phyloP scores from a whole-genome alignment of 1,140 invertebrate genomes.

The Leptinotarsa undecemlineata region DNA sequence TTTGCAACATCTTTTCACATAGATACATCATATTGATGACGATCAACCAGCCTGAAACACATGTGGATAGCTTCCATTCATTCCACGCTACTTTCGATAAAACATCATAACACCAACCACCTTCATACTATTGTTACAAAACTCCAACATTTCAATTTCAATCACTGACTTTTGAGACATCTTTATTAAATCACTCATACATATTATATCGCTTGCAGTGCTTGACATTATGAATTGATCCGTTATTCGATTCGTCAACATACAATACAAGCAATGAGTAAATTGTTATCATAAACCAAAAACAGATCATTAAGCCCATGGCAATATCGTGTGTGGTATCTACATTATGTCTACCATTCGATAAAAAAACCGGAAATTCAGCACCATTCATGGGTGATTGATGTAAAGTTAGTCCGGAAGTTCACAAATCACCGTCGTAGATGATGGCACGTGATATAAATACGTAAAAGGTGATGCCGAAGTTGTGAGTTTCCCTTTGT shows the following conservation, averaged over 20 bases:
- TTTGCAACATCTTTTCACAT: too few relatives aligned
- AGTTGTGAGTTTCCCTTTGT: slow-evolving; percentile 14
- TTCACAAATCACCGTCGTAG: slow-evolving; percentile 32
- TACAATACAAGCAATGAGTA: background rate
- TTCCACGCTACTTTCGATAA: too few relatives aligned
- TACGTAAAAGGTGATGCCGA: slow-evolving; percentile 25
- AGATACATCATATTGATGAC: too few relatives aligned
- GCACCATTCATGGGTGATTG: slow-evolving; percentile 25
- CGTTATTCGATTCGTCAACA: background rate
- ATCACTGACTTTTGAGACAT: too few relatives aligned
- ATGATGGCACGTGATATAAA: slow-evolving; percentile 33
- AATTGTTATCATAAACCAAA: background rate
- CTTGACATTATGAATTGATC: too few relatives aligned
- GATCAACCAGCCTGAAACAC: too few relatives aligned
- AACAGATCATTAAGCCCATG: background rate
- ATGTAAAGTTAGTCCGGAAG: slow-evolving; percentile 29
- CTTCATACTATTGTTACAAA: too few relatives aligned
- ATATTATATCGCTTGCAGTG: too few relatives aligned
- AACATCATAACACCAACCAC: too few relatives aligned
- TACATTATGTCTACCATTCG: background rate
- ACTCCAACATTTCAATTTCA: too few relatives aligned
- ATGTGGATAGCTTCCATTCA: too few relatives aligned
- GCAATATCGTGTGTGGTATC: slow-evolving; percentile 5
- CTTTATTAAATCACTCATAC: too few relatives aligned
- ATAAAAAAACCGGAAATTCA: slow-evolving; percentile 23